A percentile compares a stretch with the other conserved stretches of the same genome.
phyloP scores from a whole-genome alignment of 2,888 invertebrate genomes.

The Dermolepida albohirtum region DNA sequence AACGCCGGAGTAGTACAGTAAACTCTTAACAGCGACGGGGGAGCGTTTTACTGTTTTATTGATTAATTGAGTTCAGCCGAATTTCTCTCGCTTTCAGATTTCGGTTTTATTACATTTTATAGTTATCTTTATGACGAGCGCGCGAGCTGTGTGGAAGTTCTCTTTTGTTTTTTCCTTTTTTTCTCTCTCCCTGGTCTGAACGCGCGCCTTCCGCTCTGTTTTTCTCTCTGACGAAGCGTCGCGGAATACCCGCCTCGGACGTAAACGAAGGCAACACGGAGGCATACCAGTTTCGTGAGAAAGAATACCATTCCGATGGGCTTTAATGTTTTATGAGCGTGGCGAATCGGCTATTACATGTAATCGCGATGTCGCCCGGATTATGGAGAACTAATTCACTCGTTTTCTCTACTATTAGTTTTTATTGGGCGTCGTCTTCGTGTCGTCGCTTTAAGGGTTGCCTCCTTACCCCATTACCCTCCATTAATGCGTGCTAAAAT shows the following conservation, averaged over 20 bases:
- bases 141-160: constrained; percentile 13
- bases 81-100: constrained; percentile 63
- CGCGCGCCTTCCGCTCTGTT: constrained; percentile 19
- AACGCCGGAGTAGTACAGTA: constrained; percentile 52
- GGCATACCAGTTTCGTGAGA: constrained; percentile 5
- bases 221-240: constrained; percentile 50
- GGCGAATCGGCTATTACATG: constrained; percentile 56
- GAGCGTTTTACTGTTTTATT: constrained; percentile 66
- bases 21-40: constrained; percentile 64
- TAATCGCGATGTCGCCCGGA: constrained; percentile 56
- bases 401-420: constrained; percentile 60
- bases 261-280: no score
- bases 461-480: background rate
- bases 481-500: constrained; percentile 32
- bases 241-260: no score
- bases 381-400: constrained; percentile 60
- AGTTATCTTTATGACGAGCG: constrained; percentile 59
- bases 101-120: constrained; percentile 63
- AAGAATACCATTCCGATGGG: constrained; percentile 45
- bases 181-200: constrained; percentile 34
- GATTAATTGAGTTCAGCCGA: constrained; percentile 66
- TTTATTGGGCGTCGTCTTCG: constrained; percentile 56
- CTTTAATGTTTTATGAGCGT: constrained; percentile 55
- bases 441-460: constrained; percentile 42
- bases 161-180: constrained; percentile 51